Percentiles rank a stretch among this genome's conserved stretches.
Evolutionary conservation across 2,113 vertebrate species (phyloP).

Genomic region (Vicugna pacos): DNA sequence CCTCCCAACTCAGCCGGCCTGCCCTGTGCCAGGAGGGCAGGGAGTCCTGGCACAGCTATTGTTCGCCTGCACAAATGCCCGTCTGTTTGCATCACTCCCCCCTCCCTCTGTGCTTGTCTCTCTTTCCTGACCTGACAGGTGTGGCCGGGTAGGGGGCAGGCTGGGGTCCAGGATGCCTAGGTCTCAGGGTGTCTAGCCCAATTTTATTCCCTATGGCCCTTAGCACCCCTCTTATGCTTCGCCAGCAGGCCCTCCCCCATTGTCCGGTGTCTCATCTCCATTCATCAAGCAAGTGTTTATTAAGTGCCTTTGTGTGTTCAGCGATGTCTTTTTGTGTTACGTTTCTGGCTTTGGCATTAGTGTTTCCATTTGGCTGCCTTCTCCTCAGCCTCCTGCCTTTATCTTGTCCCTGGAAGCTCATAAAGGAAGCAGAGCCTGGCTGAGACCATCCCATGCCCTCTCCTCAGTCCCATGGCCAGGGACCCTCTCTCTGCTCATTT

Average conservation of each 20-base stretch:
- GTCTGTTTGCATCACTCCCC: constrained; percentile 71
- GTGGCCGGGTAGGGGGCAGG: constrained; percentile 57
- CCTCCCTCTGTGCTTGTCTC: constrained; percentile 2
- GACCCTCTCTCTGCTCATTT: background rate
- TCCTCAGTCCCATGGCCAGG: background rate
- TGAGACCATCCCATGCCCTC: background rate
- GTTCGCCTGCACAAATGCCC: constrained; percentile 78
- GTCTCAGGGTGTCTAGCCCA: background rate
- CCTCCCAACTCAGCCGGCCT: constrained; percentile 69
- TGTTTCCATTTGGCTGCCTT: background rate
- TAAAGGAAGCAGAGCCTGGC: background rate
- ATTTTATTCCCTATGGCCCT: background rate
- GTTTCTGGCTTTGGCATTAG: background rate
- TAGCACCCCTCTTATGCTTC: background rate
- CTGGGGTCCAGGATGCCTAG: constrained; percentile 42
- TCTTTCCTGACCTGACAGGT: constrained; percentile 80
- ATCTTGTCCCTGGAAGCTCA: background rate
- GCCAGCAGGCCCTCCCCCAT: background rate
- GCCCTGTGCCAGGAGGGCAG: constrained; percentile 84
- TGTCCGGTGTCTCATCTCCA: background rate
- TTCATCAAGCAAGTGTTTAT: constrained; percentile 25
- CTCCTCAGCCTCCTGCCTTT: background rate
- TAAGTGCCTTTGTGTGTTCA: constrained; percentile 69
- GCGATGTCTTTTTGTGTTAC: background rate
- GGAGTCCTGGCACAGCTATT: constrained; percentile 81